Evolutionary conservation across 2,113 vertebrate genomes (phyloP), one percentile per base, ranked within the genome.

Genomic region (Chaenogobius annularis): DNA sequence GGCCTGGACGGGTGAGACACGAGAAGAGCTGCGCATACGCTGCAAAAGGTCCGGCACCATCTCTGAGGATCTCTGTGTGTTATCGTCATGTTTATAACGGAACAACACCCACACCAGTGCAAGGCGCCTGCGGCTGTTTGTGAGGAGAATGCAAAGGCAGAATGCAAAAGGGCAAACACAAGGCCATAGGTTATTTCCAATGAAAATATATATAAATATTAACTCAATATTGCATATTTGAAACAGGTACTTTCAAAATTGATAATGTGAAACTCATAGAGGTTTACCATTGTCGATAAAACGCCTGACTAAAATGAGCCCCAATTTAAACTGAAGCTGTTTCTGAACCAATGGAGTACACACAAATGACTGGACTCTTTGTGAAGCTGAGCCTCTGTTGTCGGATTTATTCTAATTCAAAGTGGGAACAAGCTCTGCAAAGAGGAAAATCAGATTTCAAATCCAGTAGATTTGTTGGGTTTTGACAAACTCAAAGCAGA

Each of bases 1-100:
- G 78, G 85, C 79, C 48, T 75, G 72, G 73, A 84, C 82, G 68
- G 69, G 80, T 73, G 80, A 78, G 77, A 75, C 59, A 72, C 15
- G 11, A 75, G 77, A 81, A 70, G 66, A 63, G 74, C 68, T 67
- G 69, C 63, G 67, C 8, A 1, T 7, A 40, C 37, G 37, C 37
- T 9, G 37, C 37, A 40, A 40, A 67, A 82, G 66, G 40, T 69
- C 73, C 70, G 66, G 43, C 55, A 83, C 62, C 61, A 74, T 82
- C 23, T 82, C 70, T 40, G 79, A 79, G 56, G 72, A 43, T 70
- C 59, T 64, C 12, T 68, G 35, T 9, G 26, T 73, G 66, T 31
- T 37, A 64, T 52, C 55, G 19, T 73, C 66, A 61, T 74, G 72
- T 61, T 77, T 50, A 56, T 40, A 63, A 73, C 40, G 11, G 3